Evolutionary conservation across 64 coral and sea anemone genomes (phyloP), one percentile per base, ranked within the genome.

Genomic region (Dendrophyllia cribrosa): DNA sequence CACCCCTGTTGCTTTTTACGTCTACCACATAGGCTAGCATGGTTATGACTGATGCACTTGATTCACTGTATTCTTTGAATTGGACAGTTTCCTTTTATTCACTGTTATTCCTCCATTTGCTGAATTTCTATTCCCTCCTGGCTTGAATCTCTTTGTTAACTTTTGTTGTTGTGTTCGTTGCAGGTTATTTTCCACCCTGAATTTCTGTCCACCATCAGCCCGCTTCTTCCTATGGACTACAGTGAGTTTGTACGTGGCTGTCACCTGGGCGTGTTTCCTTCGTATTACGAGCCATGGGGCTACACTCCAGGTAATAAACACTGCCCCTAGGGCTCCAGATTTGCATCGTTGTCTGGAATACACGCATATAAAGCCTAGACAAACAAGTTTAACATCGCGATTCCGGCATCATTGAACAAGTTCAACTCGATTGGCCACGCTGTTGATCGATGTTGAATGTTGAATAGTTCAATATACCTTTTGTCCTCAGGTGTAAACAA

Each of bases 131-230:
- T 43, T 12, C 24, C 9, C 70, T 7, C 24, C 66, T 20, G 66
- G 34, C 34, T 34, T 34, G 34, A 34, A 34, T 34, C 34, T 34
- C 34, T 34, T 34, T 34, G 34, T 34, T 21, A 19, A 76, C 44
- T 19, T 48, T 2, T 50, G 20, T 25, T 87, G 17, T 74, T 88
- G 17, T 84, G 21, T 56, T 52, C 14, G 58, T 75, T 88, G 3
- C 51, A 98, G 96, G 59, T 98, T 56, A 84, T 98, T 74, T 98
- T 98, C 51, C 96, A 98, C 60, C 96, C 96, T 34, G 96, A 98
- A 69, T 98, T 98, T 74, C 88, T 98, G 51, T 98, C 96, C 4
- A 86, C 94, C 51, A 98, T 93, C 34, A 98, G 95, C 52, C 96
- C 96, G 55, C 91, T 98, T 52, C 88, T 98, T 59, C 94, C 93